Base-by-base conservation (phyloP, 2,113 vertebrate species). In the Piaya cayana region DNA sequence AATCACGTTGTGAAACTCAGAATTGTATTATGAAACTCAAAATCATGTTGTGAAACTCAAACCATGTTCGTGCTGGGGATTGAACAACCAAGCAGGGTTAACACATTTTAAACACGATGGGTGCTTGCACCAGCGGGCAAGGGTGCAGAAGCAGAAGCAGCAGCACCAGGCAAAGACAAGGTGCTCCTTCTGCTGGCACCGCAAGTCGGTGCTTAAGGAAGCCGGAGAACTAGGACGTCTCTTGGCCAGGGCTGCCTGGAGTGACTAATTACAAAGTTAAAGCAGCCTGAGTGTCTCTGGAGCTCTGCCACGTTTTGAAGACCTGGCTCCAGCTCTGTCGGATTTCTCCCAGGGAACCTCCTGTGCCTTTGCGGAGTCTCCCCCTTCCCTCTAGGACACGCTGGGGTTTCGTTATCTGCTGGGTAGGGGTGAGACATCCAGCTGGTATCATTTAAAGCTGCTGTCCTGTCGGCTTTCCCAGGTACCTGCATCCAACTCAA, bases 281-380 rank as follows among this genome's bases (percentile, higher is more conserved):
- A 64, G n/a, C 49, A 25, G 55, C 0, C 22, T 64, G 81, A 17
- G 16, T 53, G 93, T 21, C 53, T 11, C 82, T 94, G 92, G 92
- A 86, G 21, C 59, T 81, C 17, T 59, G 92, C 88, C 92, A 75
- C 0, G 12, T n/a, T 92, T 75, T 26, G 12, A 86, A 69, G 56
- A 63, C 56, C 56, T 81, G 88, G 58, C 91, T 88, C 58, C 76
- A 75, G 56, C 60, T 80, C 76, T 39, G 26, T 3, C 63, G 76
- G 55, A 90, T 71, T 86, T 75, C 76, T 78, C 72, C 74, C 56
- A 81, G 60, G 82, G 76, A 97, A 70, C 55, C 75, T 94, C 92
- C 62, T 53, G n/a, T 45, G n/a, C 55, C 27, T 85, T 43, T 1
- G 4, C 29, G 58, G 70, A 80, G n/a, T 60, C 82, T 78, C 59